A percentile compares a stretch with the other conserved stretches of the same genome.
phyloP scores from a whole-genome alignment of 2,113 vertebrate species.

The Actenoides hombroni region DNA sequence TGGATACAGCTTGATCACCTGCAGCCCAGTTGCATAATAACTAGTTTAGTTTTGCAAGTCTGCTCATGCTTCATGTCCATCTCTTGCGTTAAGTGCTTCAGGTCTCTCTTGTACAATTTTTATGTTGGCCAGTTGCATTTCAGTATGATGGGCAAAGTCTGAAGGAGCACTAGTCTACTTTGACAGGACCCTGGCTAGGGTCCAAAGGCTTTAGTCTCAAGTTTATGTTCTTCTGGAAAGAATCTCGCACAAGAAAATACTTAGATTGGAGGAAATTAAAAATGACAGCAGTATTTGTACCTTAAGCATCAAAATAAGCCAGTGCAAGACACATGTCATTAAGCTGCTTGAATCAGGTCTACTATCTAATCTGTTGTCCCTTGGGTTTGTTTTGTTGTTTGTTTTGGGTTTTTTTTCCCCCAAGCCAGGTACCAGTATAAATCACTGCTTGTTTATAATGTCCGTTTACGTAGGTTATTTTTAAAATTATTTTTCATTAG shows the following conservation, averaged over 20 bases:
- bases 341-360: neutral
- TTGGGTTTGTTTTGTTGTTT: neutral
- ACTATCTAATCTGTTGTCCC: neutral
- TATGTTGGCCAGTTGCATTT: neutral
- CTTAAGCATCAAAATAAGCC: neutral
- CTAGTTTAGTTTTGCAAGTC: neutral
- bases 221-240: neutral
- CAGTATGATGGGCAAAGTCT: neutral
- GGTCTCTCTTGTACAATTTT: neutral
- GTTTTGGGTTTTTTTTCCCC: neutral
- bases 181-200: neutral
- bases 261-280: neutral
- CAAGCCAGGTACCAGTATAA: neutral
- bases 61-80: neutral
- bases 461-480: neutral
- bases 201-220: neutral
- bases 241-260: neutral
- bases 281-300: neutral
- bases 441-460: neutral
- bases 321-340: accelerated
- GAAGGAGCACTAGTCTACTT: neutral
- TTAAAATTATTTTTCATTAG: neutral
- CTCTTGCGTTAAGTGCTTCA: neutral
- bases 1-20: neutral
- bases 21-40: neutral